Base-by-base conservation (phyloP, 2,888 invertebrate species). In the Ichneumoninae sp. region DNA sequence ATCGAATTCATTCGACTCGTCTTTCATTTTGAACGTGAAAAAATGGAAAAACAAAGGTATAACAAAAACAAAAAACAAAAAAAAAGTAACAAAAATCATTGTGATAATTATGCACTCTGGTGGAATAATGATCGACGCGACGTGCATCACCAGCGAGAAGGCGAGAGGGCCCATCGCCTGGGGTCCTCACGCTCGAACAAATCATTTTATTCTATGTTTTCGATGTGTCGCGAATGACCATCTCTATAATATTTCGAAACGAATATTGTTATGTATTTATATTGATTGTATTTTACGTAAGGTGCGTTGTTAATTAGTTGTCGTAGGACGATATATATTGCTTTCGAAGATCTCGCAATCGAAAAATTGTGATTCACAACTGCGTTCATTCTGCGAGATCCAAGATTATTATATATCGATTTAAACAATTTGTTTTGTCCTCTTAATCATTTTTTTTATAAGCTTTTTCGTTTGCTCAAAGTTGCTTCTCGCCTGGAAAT, bases 261-360 rank as follows among this genome's bases (percentile, higher is more conserved):
- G 77, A 70, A 87, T 86, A 87, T 90, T 91, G 90, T 91, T 91
- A 87, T 87, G 87, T 90, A 90, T 90, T 89, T 89, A 84, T 90
- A 88, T 90, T 87, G 71, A 89, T 88, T 87, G 85, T 87, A 88
- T 86, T 87, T 87, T 87, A 87, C 85, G 87, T 87, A 86, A 88
- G 86, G 82, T 87, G 89, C 85, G 85, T 90, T 90, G 91, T 91
- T 90, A 81, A 91, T 90, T 91, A 90, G 89, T 90, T 89, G 86
- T 87, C 89, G 86, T 88, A 73, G 65, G 65, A 68, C 60, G 66
- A 47, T 30, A 70, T 44, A 77, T 69, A 76, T 75, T 47, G 66
- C 73, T 65, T 78, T 77, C 60, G 60, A 63, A 63, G 63, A 83
- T 76, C 71, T 63, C 57, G 52, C 22, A 16, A n/a, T 16, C 33